These are phyloP conservation scores for Serinus canaria DNA, from an alignment of 2,113 vertebrate genomes.

Conservation along the genomic window DNA sequence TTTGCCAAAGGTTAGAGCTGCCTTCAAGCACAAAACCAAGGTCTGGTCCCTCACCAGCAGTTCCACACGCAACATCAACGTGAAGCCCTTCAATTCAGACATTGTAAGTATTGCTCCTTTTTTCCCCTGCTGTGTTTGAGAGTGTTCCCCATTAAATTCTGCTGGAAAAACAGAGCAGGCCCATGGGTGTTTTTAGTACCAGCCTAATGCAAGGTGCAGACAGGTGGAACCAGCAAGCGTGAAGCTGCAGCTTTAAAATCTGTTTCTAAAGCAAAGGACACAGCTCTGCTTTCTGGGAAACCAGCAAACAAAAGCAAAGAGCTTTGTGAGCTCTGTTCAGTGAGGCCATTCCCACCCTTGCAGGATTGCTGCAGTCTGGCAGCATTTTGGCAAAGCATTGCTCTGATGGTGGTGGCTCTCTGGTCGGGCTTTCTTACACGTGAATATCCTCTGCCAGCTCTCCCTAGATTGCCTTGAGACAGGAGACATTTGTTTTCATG, in stretches of 20 bases:
- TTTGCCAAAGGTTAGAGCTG: constrained; percentile 86
- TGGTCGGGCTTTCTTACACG: background rate
- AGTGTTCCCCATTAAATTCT: background rate
- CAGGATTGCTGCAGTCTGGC: background rate
- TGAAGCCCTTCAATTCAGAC: constrained; percentile 92
- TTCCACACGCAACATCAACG: constrained; percentile 84
- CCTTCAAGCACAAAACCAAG: constrained; percentile 98
- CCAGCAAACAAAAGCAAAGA: background rate
- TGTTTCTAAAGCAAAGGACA: background rate
- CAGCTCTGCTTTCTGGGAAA: background rate
- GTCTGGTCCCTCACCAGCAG: constrained; percentile 96
- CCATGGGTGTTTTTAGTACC: background rate
- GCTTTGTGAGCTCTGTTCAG: background rate
- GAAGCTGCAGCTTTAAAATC: background rate
- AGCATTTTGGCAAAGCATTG: background rate
- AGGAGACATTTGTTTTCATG: background rate
- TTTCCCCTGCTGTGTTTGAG: background rate
- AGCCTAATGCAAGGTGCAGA: background rate
- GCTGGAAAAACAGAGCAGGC: background rate
- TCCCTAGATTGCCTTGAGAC: background rate
- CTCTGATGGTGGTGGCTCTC: background rate
- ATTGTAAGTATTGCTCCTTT: constrained; percentile 78
- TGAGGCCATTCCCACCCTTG: background rate
- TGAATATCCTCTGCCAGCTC: background rate
- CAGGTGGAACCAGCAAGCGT: background rate